Conservation (phyloP, 2,797 vertebrate genomes). For the Macroramphosus scolopax region DNA sequence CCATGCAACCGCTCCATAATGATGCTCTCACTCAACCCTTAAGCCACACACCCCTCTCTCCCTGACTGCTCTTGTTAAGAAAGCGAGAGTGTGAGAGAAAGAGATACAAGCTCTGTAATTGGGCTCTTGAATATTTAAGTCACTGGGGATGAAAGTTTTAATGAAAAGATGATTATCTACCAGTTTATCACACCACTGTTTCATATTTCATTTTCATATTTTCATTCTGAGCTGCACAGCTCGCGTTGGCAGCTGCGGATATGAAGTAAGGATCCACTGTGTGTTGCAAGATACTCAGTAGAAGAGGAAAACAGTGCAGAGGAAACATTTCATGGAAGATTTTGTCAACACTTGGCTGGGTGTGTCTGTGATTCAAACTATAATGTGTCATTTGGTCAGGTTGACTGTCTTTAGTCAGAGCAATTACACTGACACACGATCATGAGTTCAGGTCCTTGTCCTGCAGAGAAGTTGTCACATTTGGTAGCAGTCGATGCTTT, state of each 20-base stretch:
- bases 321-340: no score
- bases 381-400: no score
- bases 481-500: no score
- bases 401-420: no score
- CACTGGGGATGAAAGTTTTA: constrained; percentile 74
- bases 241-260: constrained; percentile 53
- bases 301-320: constrained; percentile 1
- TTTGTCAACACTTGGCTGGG: neutral
- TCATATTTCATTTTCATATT: constrained; percentile 68
- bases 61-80: constrained; percentile 69
- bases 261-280: no score
- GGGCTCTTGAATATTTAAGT: constrained; percentile 77
- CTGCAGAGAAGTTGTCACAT: no score
- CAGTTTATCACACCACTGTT: constrained; percentile 69
- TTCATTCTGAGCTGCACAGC: constrained; percentile 28
- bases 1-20: constrained; percentile 49
- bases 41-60: constrained; percentile 51
- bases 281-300: no score
- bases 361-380: no score
- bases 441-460: no score
- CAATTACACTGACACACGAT: no score
- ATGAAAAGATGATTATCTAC: constrained; percentile 80
- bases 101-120: constrained; percentile 73
- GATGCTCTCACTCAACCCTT: constrained; percentile 64
- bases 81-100: constrained; percentile 42